phyloP scores from a whole-genome alignment of 2,797 vertebrate species.

The Hydrophis major region DNA sequence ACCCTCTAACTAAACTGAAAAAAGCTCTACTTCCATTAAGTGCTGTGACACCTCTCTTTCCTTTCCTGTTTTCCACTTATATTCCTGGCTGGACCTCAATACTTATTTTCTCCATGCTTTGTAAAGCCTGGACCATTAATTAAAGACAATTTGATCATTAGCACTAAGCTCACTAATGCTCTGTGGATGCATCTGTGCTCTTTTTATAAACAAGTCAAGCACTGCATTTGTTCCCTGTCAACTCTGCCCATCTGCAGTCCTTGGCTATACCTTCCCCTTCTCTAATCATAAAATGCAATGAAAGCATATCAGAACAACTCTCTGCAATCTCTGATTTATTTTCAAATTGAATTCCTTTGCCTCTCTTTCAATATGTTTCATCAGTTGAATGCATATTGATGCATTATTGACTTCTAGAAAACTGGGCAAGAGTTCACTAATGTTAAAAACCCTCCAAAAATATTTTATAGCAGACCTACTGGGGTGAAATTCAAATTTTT shows the following conservation, averaged over 20 bases:
- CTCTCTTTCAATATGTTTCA: conserved; percentile 7
- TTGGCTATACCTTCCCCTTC: not conserved
- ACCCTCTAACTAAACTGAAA: not conserved
- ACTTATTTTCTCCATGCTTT: conserved; percentile 1
- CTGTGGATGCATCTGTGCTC: conserved; percentile 28
- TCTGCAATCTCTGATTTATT: conserved; percentile 6
- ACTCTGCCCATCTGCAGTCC: not conserved
- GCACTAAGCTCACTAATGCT: conserved; percentile 20
- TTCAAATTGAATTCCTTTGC: conserved; percentile 1
- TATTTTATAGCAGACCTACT: not conserved
- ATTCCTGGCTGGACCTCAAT: not conserved
- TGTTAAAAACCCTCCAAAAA: not conserved
- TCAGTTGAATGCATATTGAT: conserved; percentile 18
- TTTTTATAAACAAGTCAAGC: conserved; percentile 30
- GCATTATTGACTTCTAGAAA: not conserved
- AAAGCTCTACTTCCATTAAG: not conserved
- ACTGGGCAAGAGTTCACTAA: not conserved
- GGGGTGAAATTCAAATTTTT: too few relatives aligned
- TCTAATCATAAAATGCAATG: not conserved
- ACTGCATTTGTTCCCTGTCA: conserved; percentile 4
- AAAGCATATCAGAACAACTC: conserved; percentile 8
- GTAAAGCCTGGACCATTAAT: conserved; percentile 9
- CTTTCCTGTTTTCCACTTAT: not conserved
- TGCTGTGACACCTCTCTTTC: not conserved
- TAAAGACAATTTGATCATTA: conserved; percentile 5